Evolutionary conservation across 2,797 vertebrate genomes (phyloP).

Genomic region (Sarcophilus harrisii): DNA sequence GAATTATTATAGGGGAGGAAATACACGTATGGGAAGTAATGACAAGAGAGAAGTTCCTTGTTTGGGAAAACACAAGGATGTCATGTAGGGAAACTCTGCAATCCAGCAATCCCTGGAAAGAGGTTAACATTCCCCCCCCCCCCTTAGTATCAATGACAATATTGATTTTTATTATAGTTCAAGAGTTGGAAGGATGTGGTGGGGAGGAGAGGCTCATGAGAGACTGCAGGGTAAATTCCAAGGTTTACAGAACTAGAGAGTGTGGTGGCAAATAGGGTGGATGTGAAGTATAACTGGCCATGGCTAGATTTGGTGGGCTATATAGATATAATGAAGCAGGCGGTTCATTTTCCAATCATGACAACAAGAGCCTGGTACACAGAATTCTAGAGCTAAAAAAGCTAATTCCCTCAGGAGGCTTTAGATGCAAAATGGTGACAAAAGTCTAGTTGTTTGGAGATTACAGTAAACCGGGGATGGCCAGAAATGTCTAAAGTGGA

Average conservation of each 20-base stretch:
- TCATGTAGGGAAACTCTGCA: background rate
- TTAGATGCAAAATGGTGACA: background rate
- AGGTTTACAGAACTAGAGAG: background rate
- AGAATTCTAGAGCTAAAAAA: background rate
- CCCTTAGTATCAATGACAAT: background rate
- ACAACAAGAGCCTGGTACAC: background rate
- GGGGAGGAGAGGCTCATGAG: background rate
- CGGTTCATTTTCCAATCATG: background rate
- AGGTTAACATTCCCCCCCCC: background rate
- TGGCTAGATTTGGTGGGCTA: too few relatives aligned
- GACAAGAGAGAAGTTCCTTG: background rate
- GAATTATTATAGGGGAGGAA: background rate
- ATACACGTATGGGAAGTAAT: background rate
- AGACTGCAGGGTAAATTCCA: background rate
- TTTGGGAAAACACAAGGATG: background rate
- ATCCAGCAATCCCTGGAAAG: background rate
- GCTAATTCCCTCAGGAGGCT: background rate
- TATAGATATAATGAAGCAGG: too few relatives aligned
- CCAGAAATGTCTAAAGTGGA: background rate
- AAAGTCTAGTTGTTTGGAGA: background rate
- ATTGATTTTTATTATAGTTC: background rate
- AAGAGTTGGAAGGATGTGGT: background rate
- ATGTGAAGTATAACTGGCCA: background rate
- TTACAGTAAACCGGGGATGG: background rate
- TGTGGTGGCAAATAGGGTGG: background rate